Conservation (phyloP, 2,113 vertebrate genomes). For the Argyrosomus japonicus region DNA sequence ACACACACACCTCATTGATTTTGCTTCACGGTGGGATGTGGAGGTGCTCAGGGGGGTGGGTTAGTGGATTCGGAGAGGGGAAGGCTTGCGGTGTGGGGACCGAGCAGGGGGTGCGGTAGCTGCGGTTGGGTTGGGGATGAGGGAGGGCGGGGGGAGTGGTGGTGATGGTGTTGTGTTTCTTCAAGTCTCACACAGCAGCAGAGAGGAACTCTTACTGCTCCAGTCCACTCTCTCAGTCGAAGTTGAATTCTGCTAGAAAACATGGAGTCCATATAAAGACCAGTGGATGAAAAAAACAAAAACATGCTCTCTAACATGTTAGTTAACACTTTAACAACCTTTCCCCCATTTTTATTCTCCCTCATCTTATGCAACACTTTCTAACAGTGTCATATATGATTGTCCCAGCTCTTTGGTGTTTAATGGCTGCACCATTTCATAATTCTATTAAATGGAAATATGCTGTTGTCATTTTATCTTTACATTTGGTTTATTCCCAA, state of each 20-base stretch:
- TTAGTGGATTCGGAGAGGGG: conserved; percentile 1
- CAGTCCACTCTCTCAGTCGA: not conserved
- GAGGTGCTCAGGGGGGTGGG: conserved; percentile 15
- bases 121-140: conserved; percentile 48
- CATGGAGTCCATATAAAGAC: conserved; percentile 14
- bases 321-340: not conserved
- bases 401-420: not conserved
- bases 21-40: conserved; percentile 34
- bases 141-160: not conserved
- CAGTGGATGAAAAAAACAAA: conserved; percentile 5
- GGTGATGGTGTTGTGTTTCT: conserved; percentile 70
- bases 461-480: not conserved
- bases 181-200: conserved; percentile 57
- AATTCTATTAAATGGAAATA: not conserved
- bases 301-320: not conserved
- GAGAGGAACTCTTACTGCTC: conserved; percentile 25
- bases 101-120: conserved; percentile 43
- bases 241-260: not conserved
- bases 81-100: conserved; percentile 37
- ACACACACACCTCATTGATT: conserved; percentile 44
- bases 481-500: not conserved
- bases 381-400: not conserved
- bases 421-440: not conserved
- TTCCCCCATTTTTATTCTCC: not conserved
- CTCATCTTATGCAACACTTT: not conserved